These are phyloP conservation scores for Chlorodrepanis virens DNA, from an alignment of 2,113 vertebrate species.

Conservation along the genomic window DNA sequence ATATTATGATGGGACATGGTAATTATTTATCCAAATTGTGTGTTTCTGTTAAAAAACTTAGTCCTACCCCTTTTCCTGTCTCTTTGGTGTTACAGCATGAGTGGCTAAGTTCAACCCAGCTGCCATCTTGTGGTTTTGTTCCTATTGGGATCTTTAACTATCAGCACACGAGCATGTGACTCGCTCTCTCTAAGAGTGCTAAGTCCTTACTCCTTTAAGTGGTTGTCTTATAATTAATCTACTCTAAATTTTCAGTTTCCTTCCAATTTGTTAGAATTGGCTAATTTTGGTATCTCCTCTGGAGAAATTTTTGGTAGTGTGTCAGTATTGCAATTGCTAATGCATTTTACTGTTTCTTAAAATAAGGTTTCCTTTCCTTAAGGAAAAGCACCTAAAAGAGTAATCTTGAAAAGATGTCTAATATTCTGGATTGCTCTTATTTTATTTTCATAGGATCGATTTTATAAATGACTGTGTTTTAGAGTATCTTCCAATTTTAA, in stretches of 20 bases:
- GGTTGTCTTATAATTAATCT: neutral
- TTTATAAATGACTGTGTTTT: neutral
- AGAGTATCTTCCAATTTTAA: neutral
- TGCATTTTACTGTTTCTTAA: neutral
- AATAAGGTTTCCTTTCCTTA: neutral
- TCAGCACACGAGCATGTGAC: neutral
- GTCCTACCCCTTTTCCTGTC: neutral
- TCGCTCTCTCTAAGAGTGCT: neutral
- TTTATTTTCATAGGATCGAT: neutral
- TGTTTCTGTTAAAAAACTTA: neutral
- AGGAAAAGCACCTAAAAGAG: neutral
- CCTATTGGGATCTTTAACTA: neutral
- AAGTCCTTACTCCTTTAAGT: neutral
- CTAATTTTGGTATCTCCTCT: constrained; percentile 19
- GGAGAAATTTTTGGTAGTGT: neutral
- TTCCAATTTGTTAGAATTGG: constrained; percentile 38
- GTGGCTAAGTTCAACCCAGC: neutral
- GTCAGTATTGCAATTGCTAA: neutral
- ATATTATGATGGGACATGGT: neutral
- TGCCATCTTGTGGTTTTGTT: neutral
- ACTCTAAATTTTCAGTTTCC: neutral
- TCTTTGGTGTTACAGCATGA: neutral
- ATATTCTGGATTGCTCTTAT: neutral
- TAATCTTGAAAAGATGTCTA: neutral
- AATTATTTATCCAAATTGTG: neutral